Evolutionary conservation across 2,888 invertebrate genomes (phyloP).

Genomic region (Chloroclysta siterata): DNA sequence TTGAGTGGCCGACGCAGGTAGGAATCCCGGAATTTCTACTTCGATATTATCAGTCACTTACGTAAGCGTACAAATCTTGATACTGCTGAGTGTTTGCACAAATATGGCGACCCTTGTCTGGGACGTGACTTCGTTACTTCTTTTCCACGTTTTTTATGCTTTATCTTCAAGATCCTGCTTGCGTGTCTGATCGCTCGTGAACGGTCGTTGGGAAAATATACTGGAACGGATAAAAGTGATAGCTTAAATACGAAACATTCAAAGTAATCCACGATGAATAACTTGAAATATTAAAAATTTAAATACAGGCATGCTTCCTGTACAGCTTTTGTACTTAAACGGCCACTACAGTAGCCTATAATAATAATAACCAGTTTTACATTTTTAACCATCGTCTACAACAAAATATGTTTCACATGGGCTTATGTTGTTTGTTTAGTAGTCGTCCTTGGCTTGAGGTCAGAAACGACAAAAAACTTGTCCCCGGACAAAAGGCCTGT

Average conservation of each 20-base stretch:
- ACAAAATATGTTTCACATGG: conserved; percentile 8
- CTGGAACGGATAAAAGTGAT: conserved; percentile 6
- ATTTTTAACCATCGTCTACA: conserved; percentile 1
- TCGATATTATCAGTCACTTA: conserved; percentile 71
- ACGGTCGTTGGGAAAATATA: conserved; percentile 14
- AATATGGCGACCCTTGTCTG: conserved; percentile 66
- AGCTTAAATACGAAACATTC: neutral
- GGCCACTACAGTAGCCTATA: neutral
- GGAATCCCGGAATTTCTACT: conserved; percentile 57
- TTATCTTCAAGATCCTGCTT: conserved; percentile 23
- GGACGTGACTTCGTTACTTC: conserved; percentile 60
- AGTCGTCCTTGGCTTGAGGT: conserved; percentile 51
- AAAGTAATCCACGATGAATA: neutral
- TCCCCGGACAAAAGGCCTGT: conserved; percentile 43
- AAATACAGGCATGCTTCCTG: no score
- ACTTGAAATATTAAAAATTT: neutral
- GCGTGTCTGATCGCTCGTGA: conserved; percentile 21
- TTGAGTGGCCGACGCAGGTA: conserved; percentile 72
- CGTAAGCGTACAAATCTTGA: conserved; percentile 62
- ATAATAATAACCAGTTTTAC: neutral
- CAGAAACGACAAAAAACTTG: conserved; percentile 45
- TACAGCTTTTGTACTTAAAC: neutral
- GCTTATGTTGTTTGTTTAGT: conserved; percentile 30
- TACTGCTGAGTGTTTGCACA: conserved; percentile 76
- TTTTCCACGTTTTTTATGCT: conserved; percentile 43